Conservation (phyloP, 2,888 invertebrate species). For the Sphaerophoria taeniata region DNA sequence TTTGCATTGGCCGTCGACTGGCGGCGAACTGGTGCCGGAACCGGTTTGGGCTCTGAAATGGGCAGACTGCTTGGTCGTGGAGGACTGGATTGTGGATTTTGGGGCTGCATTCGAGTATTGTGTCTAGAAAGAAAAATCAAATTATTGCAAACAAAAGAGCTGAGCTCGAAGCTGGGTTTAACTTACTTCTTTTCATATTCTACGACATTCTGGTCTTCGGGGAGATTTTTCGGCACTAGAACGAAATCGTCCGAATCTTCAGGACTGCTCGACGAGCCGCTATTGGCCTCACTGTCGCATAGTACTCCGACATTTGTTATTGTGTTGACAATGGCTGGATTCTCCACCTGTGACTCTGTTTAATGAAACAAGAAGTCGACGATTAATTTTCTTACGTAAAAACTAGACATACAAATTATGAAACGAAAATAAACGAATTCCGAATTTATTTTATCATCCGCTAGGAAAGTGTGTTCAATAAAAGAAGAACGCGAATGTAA, state of each 20-base stretch:
- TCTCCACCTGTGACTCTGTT: slow-evolving; percentile 84
- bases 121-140: slow-evolving; percentile 72
- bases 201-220: slow-evolving; percentile 84
- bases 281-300: slow-evolving; percentile 83
- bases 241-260: slow-evolving; percentile 92
- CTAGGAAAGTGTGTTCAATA: slow-evolving; percentile 11
- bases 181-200: slow-evolving; percentile 80
- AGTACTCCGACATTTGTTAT: slow-evolving; percentile 85
- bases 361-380: background rate
- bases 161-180: background rate
- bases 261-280: slow-evolving; percentile 85
- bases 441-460: slow-evolving; percentile 11
- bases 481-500: slow-evolving; percentile 30
- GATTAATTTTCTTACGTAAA: background rate
- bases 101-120: slow-evolving; percentile 75
- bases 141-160: background rate
- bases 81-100: slow-evolving; percentile 84
- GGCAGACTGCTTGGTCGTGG: slow-evolving; percentile 88
- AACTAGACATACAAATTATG: background rate
- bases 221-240: slow-evolving; percentile 88
- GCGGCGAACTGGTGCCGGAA: slow-evolving; percentile 85
- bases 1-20: slow-evolving; percentile 75
- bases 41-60: slow-evolving; percentile 90
- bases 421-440: background rate
- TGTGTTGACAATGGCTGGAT: slow-evolving; percentile 84